These are phyloP conservation scores for Chloromyia formosa DNA, from an alignment of 2,888 invertebrate species.

Conservation along the genomic window DNA sequence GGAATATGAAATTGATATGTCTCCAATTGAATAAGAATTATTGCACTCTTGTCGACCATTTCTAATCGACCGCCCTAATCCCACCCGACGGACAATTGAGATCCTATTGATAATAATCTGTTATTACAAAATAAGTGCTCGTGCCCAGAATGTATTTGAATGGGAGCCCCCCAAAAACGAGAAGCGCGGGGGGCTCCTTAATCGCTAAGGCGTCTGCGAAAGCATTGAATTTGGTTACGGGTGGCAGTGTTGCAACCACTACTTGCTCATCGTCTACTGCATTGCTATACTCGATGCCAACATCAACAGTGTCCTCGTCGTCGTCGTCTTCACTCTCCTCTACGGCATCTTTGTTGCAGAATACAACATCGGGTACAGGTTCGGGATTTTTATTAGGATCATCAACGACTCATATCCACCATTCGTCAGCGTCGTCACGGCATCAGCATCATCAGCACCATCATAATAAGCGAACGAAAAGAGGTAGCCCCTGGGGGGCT, in stretches of 20 bases:
- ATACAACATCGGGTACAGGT: constrained; percentile 12
- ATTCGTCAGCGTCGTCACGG: background rate
- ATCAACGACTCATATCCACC: background rate
- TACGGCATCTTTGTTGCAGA: constrained; percentile 30
- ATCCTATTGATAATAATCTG: too few relatives aligned
- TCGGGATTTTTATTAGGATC: constrained; percentile 9
- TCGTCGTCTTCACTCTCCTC: constrained; percentile 46
- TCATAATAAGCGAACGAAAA: constrained; percentile 60
- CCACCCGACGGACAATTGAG: too few relatives aligned
- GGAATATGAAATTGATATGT: background rate
- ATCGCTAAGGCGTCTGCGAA: constrained; percentile 32
- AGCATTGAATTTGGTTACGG: constrained; percentile 35
- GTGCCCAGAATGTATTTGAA: constrained; percentile 55
- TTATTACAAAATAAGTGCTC: background rate
- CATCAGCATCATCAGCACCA: constrained; percentile 55
- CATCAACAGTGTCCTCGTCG: constrained; percentile 48
- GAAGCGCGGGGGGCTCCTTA: constrained; percentile 60
- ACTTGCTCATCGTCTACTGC: constrained; percentile 36
- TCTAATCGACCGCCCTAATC: background rate
- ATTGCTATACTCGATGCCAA: constrained; percentile 42
- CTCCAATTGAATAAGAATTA: background rate
- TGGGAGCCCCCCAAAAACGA: constrained; percentile 61
- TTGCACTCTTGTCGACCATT: background rate
- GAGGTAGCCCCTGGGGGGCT: constrained; percentile 59
- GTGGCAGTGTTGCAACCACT: constrained; percentile 7